Evolutionary conservation across 2,888 invertebrate genomes (phyloP).

Genomic region (Cantharis rufa): DNA sequence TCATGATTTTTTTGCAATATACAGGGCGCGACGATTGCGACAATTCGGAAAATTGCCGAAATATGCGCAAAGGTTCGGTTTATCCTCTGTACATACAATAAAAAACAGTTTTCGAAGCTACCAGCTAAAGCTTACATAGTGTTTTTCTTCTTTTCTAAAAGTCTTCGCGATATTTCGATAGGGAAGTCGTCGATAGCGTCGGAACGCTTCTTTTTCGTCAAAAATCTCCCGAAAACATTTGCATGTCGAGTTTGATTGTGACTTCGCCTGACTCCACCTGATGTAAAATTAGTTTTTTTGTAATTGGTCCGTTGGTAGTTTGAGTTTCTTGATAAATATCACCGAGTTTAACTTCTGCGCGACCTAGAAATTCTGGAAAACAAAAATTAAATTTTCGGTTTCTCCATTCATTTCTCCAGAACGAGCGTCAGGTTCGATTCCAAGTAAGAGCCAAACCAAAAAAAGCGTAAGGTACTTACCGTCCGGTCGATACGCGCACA

Average conservation of each 20-base stretch:
- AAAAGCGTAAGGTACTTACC: constrained; percentile 58
- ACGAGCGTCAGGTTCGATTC: background rate
- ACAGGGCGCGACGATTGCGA: background rate
- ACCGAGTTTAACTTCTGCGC: constrained; percentile 68
- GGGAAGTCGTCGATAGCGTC: background rate
- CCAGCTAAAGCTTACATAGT: background rate
- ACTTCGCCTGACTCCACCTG: constrained; percentile 74
- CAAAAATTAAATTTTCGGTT: constrained; percentile 4
- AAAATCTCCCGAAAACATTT: constrained; percentile 58
- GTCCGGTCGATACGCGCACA: constrained; percentile 73
- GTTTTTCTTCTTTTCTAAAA: background rate
- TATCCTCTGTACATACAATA: background rate
- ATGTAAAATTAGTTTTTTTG: constrained; percentile 66
- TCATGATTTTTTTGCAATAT: background rate
- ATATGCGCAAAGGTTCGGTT: background rate
- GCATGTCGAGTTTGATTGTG: constrained; percentile 70
- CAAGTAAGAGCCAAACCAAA: background rate
- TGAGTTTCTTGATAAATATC: constrained; percentile 65
- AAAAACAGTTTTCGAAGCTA: background rate
- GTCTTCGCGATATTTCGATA: background rate
- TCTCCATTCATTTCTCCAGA: background rate
- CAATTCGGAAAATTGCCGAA: background rate
- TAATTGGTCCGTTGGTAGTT: constrained; percentile 65
- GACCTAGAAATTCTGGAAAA: constrained; percentile 67
- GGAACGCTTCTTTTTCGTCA: constrained; percentile 7